These are phyloP conservation scores for Antechinus flavipes DNA, from an alignment of 2,113 vertebrate genomes.

Conservation along the genomic window DNA sequence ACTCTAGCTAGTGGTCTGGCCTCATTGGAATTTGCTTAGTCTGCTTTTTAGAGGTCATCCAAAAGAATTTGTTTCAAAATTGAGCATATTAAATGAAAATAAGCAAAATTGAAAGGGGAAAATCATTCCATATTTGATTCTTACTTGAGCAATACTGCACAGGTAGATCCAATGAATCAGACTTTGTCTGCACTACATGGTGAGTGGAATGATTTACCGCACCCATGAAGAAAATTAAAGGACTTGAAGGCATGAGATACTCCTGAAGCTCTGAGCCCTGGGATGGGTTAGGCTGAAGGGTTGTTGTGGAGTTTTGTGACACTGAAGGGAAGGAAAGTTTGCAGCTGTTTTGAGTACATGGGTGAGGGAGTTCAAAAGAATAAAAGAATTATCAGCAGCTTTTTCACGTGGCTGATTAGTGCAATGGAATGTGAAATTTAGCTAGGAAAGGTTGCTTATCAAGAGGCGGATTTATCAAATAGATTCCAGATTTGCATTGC, in stretches of 20 bases:
- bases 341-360: constrained; percentile 44
- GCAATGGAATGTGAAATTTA: constrained; percentile 63
- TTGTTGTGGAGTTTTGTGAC: constrained; percentile 42
- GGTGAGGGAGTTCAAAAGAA: constrained; percentile 63
- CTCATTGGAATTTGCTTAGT: background rate
- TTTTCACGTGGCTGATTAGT: constrained; percentile 68
- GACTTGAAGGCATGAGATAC: constrained; percentile 25
- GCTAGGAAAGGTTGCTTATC: constrained; percentile 60
- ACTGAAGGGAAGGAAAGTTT: constrained; percentile 10
- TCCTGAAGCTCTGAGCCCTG: background rate
- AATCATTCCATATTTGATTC: background rate
- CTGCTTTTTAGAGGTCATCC: background rate
- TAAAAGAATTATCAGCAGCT: constrained; percentile 56
- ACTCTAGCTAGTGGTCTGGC: background rate
- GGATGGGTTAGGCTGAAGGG: constrained; percentile 12
- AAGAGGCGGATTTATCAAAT: constrained; percentile 68
- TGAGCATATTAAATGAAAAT: constrained; percentile 15
- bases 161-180: constrained; percentile 69
- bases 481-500: constrained; percentile 62
- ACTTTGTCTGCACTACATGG: background rate
- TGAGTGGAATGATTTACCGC: constrained; percentile 51
- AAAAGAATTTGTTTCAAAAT: background rate
- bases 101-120: constrained; percentile 6
- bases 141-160: constrained; percentile 33
- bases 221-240: constrained; percentile 58